These are phyloP conservation scores for Neoascia interrupta DNA, from an alignment of 2,888 invertebrate species.

Conservation along the genomic window DNA sequence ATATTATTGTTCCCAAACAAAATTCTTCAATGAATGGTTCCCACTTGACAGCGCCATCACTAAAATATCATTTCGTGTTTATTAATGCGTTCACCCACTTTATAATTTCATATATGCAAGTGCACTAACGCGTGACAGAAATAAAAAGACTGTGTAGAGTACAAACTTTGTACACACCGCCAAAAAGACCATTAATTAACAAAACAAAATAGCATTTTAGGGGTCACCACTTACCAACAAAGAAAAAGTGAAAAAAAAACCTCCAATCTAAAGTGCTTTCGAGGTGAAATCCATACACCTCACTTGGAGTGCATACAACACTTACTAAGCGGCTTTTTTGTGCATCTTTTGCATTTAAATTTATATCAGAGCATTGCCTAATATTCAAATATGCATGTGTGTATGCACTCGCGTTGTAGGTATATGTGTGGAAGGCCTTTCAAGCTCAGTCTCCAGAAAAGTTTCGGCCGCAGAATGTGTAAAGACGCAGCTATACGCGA, in stretches of 20 bases:
- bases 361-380: conserved; percentile 21
- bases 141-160: conserved; percentile 17
- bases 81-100: not conserved
- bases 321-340: conserved; percentile 7
- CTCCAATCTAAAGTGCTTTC: conserved; percentile 11
- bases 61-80: not conserved
- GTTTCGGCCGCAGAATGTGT: conserved; percentile 28
- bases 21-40: too few relatives aligned
- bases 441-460: conserved; percentile 2
- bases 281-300: conserved; percentile 35
- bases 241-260: too few relatives aligned
- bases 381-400: conserved; percentile 14
- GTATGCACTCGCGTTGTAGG: too few relatives aligned
- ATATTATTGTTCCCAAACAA: too few relatives aligned
- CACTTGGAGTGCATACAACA: conserved; percentile 15
- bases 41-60: too few relatives aligned
- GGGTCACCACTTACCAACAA: not conserved
- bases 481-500: conserved; percentile 2
- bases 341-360: conserved; percentile 49
- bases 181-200: conserved; percentile 27
- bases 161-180: not conserved
- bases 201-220: conserved; percentile 25
- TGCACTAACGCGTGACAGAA: conserved; percentile 33
- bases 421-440: too few relatives aligned
- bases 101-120: conserved; percentile 24